Evolutionary conservation across 2,888 invertebrate species (phyloP).

Genomic region (Malthinus flaveolus): DNA sequence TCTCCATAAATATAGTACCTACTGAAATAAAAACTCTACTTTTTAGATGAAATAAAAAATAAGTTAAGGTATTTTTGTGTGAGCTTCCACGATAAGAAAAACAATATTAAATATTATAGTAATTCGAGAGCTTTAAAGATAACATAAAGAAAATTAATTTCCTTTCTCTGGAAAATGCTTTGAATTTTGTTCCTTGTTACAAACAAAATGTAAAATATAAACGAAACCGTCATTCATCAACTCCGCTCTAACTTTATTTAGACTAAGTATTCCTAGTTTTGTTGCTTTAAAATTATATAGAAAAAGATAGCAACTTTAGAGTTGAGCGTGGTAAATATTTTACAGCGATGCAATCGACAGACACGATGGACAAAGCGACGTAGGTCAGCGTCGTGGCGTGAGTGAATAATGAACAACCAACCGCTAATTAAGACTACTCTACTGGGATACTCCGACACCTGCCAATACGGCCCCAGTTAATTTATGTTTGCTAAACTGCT

Average conservation of each 20-base stretch:
- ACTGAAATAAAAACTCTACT: too few species aligned
- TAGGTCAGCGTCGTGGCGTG: slow-evolving; percentile 46
- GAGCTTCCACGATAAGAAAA: too few species aligned
- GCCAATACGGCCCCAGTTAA: slow-evolving; percentile 49
- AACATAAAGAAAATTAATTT: too few species aligned
- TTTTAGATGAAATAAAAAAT: too few species aligned
- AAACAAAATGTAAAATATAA: too few species aligned
- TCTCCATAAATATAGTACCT: too few species aligned
- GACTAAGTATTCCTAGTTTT: slow-evolving; percentile 12
- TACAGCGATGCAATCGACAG: slow-evolving; percentile 51
- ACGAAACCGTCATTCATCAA: slow-evolving; percentile 40
- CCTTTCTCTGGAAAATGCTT: too few species aligned
- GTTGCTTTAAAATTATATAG: slow-evolving; percentile 29
- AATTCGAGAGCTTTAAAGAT: too few species aligned
- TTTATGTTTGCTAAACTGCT: slow-evolving; percentile 44
- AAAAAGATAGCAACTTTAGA: slow-evolving; percentile 43
- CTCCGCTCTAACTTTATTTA: slow-evolving; percentile 33
- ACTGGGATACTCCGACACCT: slow-evolving; percentile 51
- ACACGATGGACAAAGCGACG: slow-evolving; percentile 50
- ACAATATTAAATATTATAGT: too few species aligned
- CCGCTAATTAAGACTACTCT: slow-evolving; percentile 55
- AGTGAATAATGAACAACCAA: slow-evolving; percentile 53
- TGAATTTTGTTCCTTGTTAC: too few species aligned
- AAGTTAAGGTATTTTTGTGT: too few species aligned
- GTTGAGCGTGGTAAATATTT: slow-evolving; percentile 50